Percentiles rank a stretch among this genome's conserved stretches.
These are phyloP conservation scores for Chymomyza procnemis DNA, from an alignment of 2,888 invertebrate genomes.

Conservation along the genomic window DNA sequence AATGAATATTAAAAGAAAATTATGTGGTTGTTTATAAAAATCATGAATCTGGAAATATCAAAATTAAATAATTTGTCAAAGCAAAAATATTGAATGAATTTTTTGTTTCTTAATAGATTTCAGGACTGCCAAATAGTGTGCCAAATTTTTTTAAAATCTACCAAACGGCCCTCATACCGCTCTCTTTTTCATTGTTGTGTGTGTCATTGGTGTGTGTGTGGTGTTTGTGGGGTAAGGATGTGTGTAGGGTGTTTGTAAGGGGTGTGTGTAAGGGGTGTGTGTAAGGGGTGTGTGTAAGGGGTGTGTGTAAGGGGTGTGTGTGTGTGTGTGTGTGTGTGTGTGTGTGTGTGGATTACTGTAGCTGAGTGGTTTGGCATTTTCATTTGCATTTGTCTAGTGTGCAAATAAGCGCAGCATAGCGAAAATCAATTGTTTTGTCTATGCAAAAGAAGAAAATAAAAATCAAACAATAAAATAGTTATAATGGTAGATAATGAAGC, in stretches of 20 bases:
- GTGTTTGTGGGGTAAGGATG: too few species aligned
- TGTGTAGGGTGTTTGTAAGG: background rate
- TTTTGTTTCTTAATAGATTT: too few species aligned
- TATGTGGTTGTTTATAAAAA: too few species aligned
- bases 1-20: too few species aligned
- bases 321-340: background rate
- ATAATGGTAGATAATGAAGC: background rate
- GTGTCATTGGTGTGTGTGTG: constrained; percentile 6
- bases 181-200: background rate
- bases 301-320: background rate
- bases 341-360: background rate
- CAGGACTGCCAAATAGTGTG: too few species aligned
- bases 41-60: too few species aligned
- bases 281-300: too few species aligned
- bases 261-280: too few species aligned
- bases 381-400: constrained; percentile 49
- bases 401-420: constrained; percentile 37
- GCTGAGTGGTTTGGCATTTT: constrained; percentile 46
- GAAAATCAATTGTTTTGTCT: constrained; percentile 45
- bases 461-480: background rate
- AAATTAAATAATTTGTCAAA: too few species aligned
- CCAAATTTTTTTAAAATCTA: too few species aligned
- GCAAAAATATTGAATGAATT: too few species aligned
- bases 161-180: too few species aligned
- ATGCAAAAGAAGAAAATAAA: background rate